These are phyloP conservation scores for Troides helena DNA, from an alignment of 2,888 invertebrate species.

Conservation along the genomic window DNA sequence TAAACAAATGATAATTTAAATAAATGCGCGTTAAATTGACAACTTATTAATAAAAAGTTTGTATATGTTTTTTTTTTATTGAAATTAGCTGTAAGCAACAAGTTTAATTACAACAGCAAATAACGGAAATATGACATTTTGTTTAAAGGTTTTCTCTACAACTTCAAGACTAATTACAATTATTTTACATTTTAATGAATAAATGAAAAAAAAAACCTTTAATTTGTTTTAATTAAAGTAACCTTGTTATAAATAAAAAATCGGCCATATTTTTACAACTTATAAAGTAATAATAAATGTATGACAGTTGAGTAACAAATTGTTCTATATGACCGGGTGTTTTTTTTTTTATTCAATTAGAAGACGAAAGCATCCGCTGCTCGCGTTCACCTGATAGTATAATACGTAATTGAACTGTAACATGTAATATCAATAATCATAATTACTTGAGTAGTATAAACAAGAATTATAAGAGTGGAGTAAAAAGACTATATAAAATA, in stretches of 20 bases:
- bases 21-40: too few relatives aligned
- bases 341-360: too few relatives aligned
- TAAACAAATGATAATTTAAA: too few relatives aligned
- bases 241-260: not conserved
- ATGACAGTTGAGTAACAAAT: too few relatives aligned
- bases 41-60: not conserved
- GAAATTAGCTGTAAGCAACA: not conserved
- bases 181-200: not conserved
- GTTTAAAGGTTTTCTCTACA: not conserved
- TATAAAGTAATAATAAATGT: not conserved
- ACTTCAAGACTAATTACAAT: not conserved
- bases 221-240: not conserved
- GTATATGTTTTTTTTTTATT: not conserved
- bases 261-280: not conserved
- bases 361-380: too few relatives aligned
- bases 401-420: too few relatives aligned
- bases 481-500: too few relatives aligned
- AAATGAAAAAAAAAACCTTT: not conserved
- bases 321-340: too few relatives aligned
- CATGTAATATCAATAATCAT: too few relatives aligned
- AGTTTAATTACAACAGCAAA: not conserved
- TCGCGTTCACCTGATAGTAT: too few relatives aligned
- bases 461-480: too few relatives aligned
- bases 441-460: too few relatives aligned
- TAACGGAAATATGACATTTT: constrained; percentile 1